phyloP scores from a whole-genome alignment of 2,888 invertebrate species.

The Drosophila meridionalis region DNA sequence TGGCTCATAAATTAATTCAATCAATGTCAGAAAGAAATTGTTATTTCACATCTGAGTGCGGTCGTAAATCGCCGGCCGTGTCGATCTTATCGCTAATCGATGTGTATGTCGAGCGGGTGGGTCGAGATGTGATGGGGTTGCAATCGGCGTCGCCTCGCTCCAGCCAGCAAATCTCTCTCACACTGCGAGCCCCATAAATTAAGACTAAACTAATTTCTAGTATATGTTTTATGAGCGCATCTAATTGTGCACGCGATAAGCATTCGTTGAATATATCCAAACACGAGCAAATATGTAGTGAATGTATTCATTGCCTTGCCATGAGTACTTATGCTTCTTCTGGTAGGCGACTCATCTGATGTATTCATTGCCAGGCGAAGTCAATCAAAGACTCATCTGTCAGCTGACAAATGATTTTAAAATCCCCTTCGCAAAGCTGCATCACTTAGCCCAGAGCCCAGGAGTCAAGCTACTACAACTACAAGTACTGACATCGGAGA shows the following conservation, averaged over 20 bases:
- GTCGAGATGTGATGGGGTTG: conserved; percentile 31
- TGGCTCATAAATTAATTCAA: conserved; percentile 70
- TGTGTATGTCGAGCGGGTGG: conserved; percentile 41
- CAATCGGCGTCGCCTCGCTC: neutral
- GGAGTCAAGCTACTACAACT: conserved; percentile 37
- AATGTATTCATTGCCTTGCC: neutral
- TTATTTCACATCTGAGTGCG: conserved; percentile 50
- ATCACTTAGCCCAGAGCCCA: conserved; percentile 39
- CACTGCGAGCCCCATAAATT: conserved; percentile 51
- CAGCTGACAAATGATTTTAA: conserved; percentile 82
- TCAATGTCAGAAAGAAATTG: conserved; percentile 73
- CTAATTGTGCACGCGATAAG: conserved; percentile 27
- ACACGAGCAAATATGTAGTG: neutral
- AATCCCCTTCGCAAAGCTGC: conserved; percentile 75
- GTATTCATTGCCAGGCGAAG: conserved; percentile 62
- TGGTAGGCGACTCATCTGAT: conserved; percentile 24
- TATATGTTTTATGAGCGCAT: conserved; percentile 17
- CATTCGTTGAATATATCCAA: neutral
- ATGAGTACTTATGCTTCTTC: neutral
- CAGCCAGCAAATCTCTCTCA: neutral
- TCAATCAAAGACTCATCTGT: conserved; percentile 83
- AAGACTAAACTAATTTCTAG: conserved; percentile 33
- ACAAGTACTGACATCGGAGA: conserved; percentile 10
- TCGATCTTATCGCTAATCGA: conserved; percentile 77
- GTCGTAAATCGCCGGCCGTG: conserved; percentile 35